A percentile compares a stretch with the other conserved stretches of the same genome.
These are phyloP conservation scores for Cataglyphis altisquamis DNA, from an alignment of 2,888 invertebrate genomes.

Conservation along the genomic window DNA sequence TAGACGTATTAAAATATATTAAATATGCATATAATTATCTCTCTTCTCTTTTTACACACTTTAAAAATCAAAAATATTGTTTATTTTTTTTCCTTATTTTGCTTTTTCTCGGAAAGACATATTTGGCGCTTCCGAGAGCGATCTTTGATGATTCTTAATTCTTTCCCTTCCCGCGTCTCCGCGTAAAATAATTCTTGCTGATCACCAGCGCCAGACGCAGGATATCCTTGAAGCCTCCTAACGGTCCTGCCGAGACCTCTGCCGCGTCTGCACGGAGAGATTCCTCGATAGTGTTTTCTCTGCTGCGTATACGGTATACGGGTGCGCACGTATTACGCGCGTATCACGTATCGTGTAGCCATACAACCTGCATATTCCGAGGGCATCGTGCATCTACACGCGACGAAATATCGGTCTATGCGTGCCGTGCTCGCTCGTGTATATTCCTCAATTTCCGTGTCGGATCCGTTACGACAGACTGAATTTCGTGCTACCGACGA, in stretches of 20 bases:
- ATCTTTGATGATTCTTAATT: slow-evolving; percentile 77
- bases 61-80: background rate
- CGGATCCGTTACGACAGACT: slow-evolving; percentile 42
- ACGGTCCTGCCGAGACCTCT: slow-evolving; percentile 78
- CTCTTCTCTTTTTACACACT: background rate
- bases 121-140: slow-evolving; percentile 5
- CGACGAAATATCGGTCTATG: slow-evolving; percentile 66
- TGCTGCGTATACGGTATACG: slow-evolving; percentile 54
- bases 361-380: slow-evolving; percentile 53
- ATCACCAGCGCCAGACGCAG: slow-evolving; percentile 83
- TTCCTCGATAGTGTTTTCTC: slow-evolving; percentile 82
- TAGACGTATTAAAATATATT: background rate
- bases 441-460: slow-evolving; percentile 10
- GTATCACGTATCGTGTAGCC: slow-evolving; percentile 41
- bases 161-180: slow-evolving; percentile 61
- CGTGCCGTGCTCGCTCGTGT: slow-evolving; percentile 56
- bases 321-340: slow-evolving; percentile 42
- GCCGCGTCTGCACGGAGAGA: slow-evolving; percentile 70
- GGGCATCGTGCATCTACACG: slow-evolving; percentile 57
- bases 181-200: slow-evolving; percentile 81
- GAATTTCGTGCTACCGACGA: slow-evolving; percentile 35
- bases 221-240: slow-evolving; percentile 85
- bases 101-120: background rate
- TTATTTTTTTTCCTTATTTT: background rate
- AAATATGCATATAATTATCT: background rate